These are phyloP conservation scores for Felis chaus DNA, from an alignment of 2,113 vertebrate genomes.

Conservation along the genomic window DNA sequence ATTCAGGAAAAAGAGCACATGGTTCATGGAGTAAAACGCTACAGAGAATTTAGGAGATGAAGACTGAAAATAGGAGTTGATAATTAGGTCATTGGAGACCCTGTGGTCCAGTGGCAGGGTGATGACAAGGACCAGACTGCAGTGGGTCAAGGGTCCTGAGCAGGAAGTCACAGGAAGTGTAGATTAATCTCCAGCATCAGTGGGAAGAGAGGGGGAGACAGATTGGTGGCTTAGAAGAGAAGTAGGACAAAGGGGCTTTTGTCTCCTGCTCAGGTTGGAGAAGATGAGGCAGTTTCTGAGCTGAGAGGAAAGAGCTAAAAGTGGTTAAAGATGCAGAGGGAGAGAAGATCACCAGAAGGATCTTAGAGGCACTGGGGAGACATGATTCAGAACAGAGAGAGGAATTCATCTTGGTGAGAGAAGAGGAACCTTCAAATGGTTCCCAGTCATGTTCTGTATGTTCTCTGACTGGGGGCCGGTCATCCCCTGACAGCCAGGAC, in stretches of 20 bases:
- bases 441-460: rapidly evolving
- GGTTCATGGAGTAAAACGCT: background rate
- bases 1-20: background rate
- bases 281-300: background rate
- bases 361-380: background rate
- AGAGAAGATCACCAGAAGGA: background rate
- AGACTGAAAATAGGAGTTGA: background rate
- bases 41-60: background rate
- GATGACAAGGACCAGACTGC: background rate
- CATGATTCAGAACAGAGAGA: background rate
- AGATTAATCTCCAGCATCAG: background rate
- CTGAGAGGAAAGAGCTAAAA: background rate
- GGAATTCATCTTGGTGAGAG: background rate
- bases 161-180: background rate
- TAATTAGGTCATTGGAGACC: background rate
- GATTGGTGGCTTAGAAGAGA: background rate
- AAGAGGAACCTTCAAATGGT: background rate
- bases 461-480: background rate
- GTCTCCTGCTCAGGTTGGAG: background rate
- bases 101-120: rapidly evolving
- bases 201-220: background rate
- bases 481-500: background rate
- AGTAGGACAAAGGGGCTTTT: background rate
- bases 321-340: background rate
- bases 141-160: background rate